Evolutionary conservation across 2,797 vertebrate genomes (phyloP).

Genomic region (Micromesistius poutassou): DNA sequence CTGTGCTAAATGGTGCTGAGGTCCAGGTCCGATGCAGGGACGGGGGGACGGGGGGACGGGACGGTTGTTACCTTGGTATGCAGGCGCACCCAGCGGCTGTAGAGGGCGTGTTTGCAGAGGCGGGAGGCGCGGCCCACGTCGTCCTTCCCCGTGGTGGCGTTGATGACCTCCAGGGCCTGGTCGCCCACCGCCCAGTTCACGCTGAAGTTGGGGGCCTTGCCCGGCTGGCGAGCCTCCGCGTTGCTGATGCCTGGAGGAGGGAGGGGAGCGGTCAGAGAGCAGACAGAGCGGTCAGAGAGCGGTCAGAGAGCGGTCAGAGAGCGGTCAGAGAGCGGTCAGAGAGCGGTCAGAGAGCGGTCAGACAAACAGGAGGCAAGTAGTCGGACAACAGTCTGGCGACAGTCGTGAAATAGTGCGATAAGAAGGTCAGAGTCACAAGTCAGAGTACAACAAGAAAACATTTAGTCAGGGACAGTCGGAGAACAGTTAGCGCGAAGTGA

Average conservation of each 20-base stretch:
- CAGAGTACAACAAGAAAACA: no score
- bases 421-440: not conserved
- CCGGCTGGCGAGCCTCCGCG: conserved; percentile 91
- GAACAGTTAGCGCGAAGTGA: no score
- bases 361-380: not conserved
- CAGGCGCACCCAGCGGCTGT: conserved; percentile 91
- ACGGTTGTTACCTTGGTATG: conserved; percentile 81
- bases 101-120: conserved; percentile 92
- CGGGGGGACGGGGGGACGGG: no score
- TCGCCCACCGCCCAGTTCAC: conserved; percentile 97
- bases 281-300: no score
- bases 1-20: no score
- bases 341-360: not conserved
- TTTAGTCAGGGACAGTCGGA: no score
- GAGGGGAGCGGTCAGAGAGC: not conserved
- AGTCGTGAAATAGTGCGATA: not conserved
- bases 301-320: not conserved
- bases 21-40: no score
- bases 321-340: not conserved
- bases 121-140: conserved; percentile 93
- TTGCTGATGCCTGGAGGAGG: conserved; percentile 88
- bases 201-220: conserved; percentile 96
- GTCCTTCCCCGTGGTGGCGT: conserved; percentile 94
- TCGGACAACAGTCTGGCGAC: not conserved
- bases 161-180: conserved; percentile 85